Evolutionary conservation across 2,797 vertebrate species (phyloP), one percentile per base, ranked within the genome.

Genomic region (Caiman crocodilus): DNA sequence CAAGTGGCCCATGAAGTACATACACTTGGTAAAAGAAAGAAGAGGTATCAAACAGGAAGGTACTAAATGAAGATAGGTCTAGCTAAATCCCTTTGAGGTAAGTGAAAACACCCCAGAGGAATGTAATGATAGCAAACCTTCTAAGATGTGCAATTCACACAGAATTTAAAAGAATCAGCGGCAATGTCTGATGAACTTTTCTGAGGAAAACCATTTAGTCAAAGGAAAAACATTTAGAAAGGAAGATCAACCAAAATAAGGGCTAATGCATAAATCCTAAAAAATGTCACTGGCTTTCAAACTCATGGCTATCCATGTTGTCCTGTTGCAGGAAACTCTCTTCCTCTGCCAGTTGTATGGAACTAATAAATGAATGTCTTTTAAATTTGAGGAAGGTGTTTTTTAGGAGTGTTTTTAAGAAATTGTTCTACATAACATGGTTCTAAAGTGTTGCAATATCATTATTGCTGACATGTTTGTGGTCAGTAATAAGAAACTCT

Each of bases 221-320:
- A 6, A 4, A 77, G 76, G 42, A 64, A 77, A 90, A 80, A 50
- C 42, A 56, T 60, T 80, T 15, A 71, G 57, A 60, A 50, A n/a
- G 67, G 63, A 79, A 85, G 60, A 74, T 4, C 79, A 23, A 15
- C 73, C 17, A 58, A 32, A 76, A 84, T 1, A 2, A 64, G 76
- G 59, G 61, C 63, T 85, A 14, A 88, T 92, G 82, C 79, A 90
- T 84, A 89, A 94, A 89, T 89, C 32, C 83, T 64, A 1, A 50
- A 20, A 63, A 84, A 84, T 2, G 42, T 50, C 42, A 50, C 42
- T 50, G 28, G 71, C 74, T 25, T 30, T 13, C 69, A 15, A 69
- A 2, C 16, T 85, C 9, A 5, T n/a, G 28, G 59, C 89, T 60
- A 84, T 32, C 32, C 74, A 59, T 79, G 89, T 81, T 69, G 8